phyloP scores from a whole-genome alignment of 2,888 invertebrate species.

The Lycia hirtaria region DNA sequence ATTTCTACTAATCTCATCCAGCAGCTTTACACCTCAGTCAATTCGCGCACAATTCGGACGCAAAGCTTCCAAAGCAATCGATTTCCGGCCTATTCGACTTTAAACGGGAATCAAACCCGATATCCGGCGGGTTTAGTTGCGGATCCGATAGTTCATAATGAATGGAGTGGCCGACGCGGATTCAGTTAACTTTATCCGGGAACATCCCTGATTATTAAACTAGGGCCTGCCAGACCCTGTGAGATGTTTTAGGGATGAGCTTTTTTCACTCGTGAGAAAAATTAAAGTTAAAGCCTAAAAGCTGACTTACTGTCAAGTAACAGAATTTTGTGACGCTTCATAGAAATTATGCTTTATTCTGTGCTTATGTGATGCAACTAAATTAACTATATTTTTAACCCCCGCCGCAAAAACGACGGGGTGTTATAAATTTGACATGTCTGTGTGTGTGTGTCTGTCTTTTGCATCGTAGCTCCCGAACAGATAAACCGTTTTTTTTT shows the following conservation, averaged over 20 bases:
- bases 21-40: conserved; percentile 42
- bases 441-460: no score
- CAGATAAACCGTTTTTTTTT: no score
- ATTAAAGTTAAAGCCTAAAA: no score
- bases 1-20: conserved; percentile 46
- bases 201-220: conserved; percentile 12
- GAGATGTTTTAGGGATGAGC: background rate
- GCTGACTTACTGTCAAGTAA: no score
- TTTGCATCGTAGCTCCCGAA: no score
- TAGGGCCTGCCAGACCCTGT: background rate
- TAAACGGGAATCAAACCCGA: conserved; percentile 83
- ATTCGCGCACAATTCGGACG: conserved; percentile 75
- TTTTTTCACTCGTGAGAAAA: no score
- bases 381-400: no score
- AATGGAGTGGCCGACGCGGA: conserved; percentile 67
- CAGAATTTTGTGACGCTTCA: no score
- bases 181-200: conserved; percentile 54
- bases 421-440: no score
- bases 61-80: conserved; percentile 84
- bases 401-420: no score
- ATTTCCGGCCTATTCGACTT: conserved; percentile 85
- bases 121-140: conserved; percentile 81
- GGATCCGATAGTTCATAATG: conserved; percentile 73
- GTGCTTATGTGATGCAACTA: no score
- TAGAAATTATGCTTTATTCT: no score